Evolutionary conservation across 1,140 invertebrate species (phyloP), one percentile per base, ranked within the genome.

Genomic region (Lepidostoma basale): DNA sequence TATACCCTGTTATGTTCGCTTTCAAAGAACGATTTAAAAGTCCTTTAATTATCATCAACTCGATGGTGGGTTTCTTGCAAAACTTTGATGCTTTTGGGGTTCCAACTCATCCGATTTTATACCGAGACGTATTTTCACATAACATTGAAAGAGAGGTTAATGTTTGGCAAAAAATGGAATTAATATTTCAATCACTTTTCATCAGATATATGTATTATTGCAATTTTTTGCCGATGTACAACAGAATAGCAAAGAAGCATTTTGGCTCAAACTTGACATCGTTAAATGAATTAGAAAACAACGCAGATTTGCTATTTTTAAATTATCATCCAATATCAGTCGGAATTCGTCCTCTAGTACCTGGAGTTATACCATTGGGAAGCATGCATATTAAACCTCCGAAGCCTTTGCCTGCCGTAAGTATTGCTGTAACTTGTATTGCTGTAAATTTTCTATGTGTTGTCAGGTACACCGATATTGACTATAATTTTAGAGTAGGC

Each of bases 291-390:
- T 47, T 77, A 54, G 14, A 87, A n/a, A 75, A 78, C 33, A 83
- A 84, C 74, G 75, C 83, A 1, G 81, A 81, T 62, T 74, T 89
- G 74, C 44, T 87, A 12, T 81, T 89, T 62, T 62, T 83, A 2
- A 85, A 83, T 72, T 74, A 74, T 8, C 79, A 86, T 78, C 79
- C 80, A 2, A 73, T 81, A 23, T 77, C 83, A 72, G 75, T 79
- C 44, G 75, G 77, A 22, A 76, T 78, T 40, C 76, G 80, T 42
- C 79, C 85, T 6, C 72, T 81, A 12, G 77, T 81, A 12, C 82
- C 84, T 8, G 77, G 74, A 63, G 78, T 85, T 3, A 74, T 85
- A 5, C 76, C 80, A 63, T 73, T 86, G 44, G 81, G 80, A 28
- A 83, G 84, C 2, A 74, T 84, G 26, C 84, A 86, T 73, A 74